Evolutionary conservation across 2,888 invertebrate species (phyloP), one percentile per base, ranked within the genome.

Genomic region (Alitta virens): DNA sequence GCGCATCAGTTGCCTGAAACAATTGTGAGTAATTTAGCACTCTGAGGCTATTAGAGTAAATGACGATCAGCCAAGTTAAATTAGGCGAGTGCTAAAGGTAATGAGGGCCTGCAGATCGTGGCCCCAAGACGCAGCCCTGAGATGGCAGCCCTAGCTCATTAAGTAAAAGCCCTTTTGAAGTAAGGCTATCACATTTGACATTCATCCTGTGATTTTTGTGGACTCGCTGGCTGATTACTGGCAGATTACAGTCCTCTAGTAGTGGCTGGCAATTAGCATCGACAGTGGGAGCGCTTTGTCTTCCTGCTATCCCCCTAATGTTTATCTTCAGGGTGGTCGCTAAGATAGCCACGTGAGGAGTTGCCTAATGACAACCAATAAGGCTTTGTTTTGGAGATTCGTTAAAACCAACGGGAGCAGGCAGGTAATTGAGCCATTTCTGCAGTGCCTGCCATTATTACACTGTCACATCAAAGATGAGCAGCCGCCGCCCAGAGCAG

Each of bases 141-240:
- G 21, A 5, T 7, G 38, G 50, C 51, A 52, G 52, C 59, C 21
- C 25, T n/a, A 38, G 59, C 49, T 59, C 38, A 52, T 59, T 59
- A 59, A 59, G 49, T 51, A 50, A 23, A 49, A 12, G 59, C 38
- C 59, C 59, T 59, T 59, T 59, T 59, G 59, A 59, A 59, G 59
- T 59, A 50, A 50, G 38, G 38, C 52, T 59, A 59, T 59, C 59
- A 59, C 51, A 59, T 59, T 59, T 59, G 59, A 59, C 59, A 59
- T 59, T 59, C 38, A 59, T 59, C 59, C 59, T 59, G 59, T 59
- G 46, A 52, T 50, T 46, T 46, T 46, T n/a, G 46, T 5, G 46
- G n/a, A 46, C 18, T n/a, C 18, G 21, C 18, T n/a, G 46, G n/a
- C 46, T 46, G 46, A 46, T 46, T 46, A 46, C 18, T n/a, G 46